phyloP scores from a whole-genome alignment of 2,797 vertebrate species.

The Lateolabrax maculatus region DNA sequence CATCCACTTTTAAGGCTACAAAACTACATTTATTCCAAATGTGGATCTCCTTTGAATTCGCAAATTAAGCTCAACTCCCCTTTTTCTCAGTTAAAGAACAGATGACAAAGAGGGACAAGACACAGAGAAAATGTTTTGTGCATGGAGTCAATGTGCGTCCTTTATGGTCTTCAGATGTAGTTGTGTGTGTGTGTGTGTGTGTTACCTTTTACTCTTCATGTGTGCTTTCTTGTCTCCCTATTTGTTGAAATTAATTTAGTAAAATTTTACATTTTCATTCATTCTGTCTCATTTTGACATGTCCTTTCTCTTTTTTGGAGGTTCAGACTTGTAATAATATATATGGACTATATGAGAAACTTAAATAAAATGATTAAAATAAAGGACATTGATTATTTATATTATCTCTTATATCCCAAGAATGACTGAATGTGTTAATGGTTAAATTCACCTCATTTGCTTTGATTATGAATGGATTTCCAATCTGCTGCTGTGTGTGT shows the following conservation, averaged over 20 bases:
- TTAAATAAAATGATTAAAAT: background rate
- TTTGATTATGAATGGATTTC: background rate
- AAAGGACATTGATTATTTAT: no score
- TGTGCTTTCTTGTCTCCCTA: background rate
- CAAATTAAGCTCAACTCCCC: background rate
- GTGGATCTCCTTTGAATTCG: background rate
- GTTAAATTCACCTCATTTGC: background rate
- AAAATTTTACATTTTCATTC: background rate
- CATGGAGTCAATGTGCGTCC: background rate
- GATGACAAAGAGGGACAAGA: background rate
- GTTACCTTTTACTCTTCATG: background rate
- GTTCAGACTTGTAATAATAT: background rate
- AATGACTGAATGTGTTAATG: background rate
- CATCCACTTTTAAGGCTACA: background rate
- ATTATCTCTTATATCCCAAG: background rate
- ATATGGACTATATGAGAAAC: background rate
- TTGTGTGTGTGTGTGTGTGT: conserved; percentile 5
- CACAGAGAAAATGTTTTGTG: background rate
- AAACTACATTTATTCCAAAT: background rate
- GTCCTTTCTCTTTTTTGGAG: background rate
- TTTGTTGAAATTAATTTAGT: background rate
- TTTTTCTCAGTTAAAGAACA: background rate
- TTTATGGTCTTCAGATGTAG: background rate
- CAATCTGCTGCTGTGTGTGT: background rate
- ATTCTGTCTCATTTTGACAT: background rate